Base-by-base conservation (phyloP, 2,797 vertebrate species). In the Alectoris magna region DNA sequence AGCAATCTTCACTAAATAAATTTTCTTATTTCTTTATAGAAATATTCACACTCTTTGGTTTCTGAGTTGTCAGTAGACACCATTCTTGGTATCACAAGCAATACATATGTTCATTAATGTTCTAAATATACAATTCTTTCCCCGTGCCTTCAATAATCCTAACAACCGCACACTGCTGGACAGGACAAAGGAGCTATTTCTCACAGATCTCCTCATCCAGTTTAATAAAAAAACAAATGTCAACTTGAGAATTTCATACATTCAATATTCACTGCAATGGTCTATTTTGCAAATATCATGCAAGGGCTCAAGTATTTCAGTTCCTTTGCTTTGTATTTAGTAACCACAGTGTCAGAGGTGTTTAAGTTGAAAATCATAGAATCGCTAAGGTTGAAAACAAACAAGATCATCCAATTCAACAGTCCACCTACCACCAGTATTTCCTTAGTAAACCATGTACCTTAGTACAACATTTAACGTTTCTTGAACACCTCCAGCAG, bases 1-100 rank as follows among this genome's bases (percentile, higher is more conserved):
- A 92, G 18, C 36, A 89, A 58, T 41, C 63, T 76, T 93, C 36
- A 63, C 38, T 55, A 59, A 36, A 79, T 59, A 93, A 91, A 91
- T 64, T 53, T 64, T 84, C 64, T 55, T 83, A 74, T 36, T n/a
- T 91, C 71, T 67, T 78, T 87, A 91, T 31, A 53, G 49, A 92
- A 81, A 74, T 93, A 46, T 74, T 89, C 76, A 82, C 58, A 82
- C 11, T 3, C 66, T 91, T 90, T 88, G 29, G 19, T 81, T 80
- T 14, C 56, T 67, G 46, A 87, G 63, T 11, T 84, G 46, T 39
- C 51, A 17, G 17, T 4, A 46, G 17, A 63, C 18, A 21, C 21
- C 64, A 18, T 56, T 64, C 79, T 16, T 59, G 48, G 29, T 62
- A 80, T 53, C 18, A 15, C 12, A 75, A 87, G 29, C 11, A 48